A percentile compares a stretch with the other conserved stretches of the same genome.
Evolutionary conservation across 2,888 invertebrate species (phyloP).

Genomic region (Cheilosia variabilis): DNA sequence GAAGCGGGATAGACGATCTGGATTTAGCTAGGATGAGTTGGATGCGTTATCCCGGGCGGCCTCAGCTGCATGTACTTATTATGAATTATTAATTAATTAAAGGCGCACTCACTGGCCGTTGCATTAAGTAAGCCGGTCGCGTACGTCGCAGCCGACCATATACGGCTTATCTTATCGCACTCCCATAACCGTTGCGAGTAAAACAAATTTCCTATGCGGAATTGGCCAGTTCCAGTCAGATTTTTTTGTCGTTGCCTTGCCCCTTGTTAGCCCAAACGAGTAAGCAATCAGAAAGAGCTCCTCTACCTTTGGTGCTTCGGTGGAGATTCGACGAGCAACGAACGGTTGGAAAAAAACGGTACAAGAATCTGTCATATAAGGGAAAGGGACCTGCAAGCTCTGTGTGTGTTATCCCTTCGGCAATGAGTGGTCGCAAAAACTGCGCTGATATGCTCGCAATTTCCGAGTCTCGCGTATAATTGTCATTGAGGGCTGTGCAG

Average conservation of each 20-base stretch:
- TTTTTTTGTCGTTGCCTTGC: constrained; percentile 28
- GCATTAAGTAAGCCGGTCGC: constrained; percentile 55
- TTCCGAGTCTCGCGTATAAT: constrained; percentile 74
- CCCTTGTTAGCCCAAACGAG: constrained; percentile 54
- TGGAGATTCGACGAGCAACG: constrained; percentile 29
- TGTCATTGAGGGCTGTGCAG: constrained; percentile 68
- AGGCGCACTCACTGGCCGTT: constrained; percentile 63
- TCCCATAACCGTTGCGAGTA: constrained; percentile 74
- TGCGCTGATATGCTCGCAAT: constrained; percentile 74
- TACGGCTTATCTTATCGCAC: constrained; percentile 75
- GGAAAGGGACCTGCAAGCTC: constrained; percentile 66
- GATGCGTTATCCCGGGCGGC: constrained; percentile 53
- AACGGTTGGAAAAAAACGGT: constrained; percentile 23
- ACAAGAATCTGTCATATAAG: constrained; percentile 73
- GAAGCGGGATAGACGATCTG: constrained; percentile 50
- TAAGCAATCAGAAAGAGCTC: constrained; percentile 67
- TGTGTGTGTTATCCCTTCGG: constrained; percentile 69
- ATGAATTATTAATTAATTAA: constrained; percentile 76
- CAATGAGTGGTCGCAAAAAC: constrained; percentile 48
- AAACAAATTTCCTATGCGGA: constrained; percentile 75
- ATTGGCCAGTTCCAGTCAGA: constrained; percentile 61
- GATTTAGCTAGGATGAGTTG: constrained; percentile 64
- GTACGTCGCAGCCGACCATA: constrained; percentile 62
- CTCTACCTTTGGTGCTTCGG: constrained; percentile 55
- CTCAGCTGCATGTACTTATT: constrained; percentile 63